A percentile compares a stretch with the other conserved stretches of the same genome.
These are phyloP conservation scores for Acholoe squamosa DNA, from an alignment of 2,888 invertebrate genomes.

Conservation along the genomic window DNA sequence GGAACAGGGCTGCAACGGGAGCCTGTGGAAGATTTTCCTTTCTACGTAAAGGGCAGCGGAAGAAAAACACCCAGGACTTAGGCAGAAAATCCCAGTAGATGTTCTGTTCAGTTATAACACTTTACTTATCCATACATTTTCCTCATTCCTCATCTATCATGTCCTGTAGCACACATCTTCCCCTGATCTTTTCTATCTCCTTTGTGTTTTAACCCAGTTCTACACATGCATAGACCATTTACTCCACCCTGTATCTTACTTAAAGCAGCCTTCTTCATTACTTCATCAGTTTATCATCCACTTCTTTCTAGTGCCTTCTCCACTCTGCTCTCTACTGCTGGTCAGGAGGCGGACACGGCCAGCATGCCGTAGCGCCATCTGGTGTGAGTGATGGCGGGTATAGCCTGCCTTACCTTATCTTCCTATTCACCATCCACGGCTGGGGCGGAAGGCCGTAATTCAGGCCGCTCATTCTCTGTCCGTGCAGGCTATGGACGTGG, in stretches of 20 bases:
- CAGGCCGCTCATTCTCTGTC: background rate
- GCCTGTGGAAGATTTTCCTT: background rate
- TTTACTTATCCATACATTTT: background rate
- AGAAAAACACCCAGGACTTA: background rate
- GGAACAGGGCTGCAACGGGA: background rate
- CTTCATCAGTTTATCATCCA: too few relatives aligned
- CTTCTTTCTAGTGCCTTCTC: too few relatives aligned
- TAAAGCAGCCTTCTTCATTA: too few relatives aligned
- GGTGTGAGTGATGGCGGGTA: constrained; percentile 5
- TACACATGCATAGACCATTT: too few relatives aligned
- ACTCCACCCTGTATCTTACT: too few relatives aligned
- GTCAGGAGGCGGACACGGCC: too few relatives aligned
- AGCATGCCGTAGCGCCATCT: background rate
- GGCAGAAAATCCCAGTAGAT: background rate
- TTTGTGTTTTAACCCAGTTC: background rate
- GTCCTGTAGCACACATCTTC: background rate
- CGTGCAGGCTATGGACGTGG: background rate
- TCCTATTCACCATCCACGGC: background rate
- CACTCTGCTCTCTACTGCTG: too few relatives aligned
- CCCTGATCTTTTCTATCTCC: background rate
- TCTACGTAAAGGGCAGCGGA: background rate
- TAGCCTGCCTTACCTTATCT: constrained; percentile 22
- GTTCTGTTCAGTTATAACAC: background rate
- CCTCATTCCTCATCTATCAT: background rate
- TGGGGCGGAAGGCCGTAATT: background rate